Evolutionary conservation across 2,888 invertebrate genomes (phyloP), one percentile per base, ranked within the genome.

Genomic region (Machimus atricapillus): DNA sequence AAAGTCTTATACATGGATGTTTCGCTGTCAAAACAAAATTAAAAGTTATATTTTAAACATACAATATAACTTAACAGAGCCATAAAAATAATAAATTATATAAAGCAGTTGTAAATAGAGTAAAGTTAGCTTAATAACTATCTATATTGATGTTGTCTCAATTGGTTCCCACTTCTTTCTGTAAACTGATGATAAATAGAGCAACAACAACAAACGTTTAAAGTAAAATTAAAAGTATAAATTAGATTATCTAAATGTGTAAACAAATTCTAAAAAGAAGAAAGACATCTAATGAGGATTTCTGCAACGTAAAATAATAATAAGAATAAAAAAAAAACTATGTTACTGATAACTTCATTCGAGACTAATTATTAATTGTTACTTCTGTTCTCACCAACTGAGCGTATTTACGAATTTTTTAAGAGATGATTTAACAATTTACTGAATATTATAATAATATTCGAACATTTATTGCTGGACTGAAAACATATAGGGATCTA

Each of bases 231-330:
- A 34, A 52, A 81, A 58, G 37, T 66, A 23, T 74, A 85, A 85
- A 74, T 74, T 74, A 74, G 85, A 85, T 85, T 74, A 40, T 43
- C 40, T 85, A 73, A 85, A 85, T 85, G 85, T 85, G 74, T 85
- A 66, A 83, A 66, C 58, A 83, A 83, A 83, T 83, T 83, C 74
- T 85, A 85, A 85, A 85, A 46, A 85, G 74, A 85, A 85, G 74
- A 74, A n/a, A 74, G 27, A 43, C 23, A 85, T 43, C 73, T 23
- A 85, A 74, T 27, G 46, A 85, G 74, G 66, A 66, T 66, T 66
- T 56, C 52, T 46, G 34, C 46, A 66, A 66, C 27, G 23, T 34
- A 66, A 40, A 23, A 46, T 16, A 34, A 34, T 40, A 40, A 37
- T 37, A 37, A 37, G 0, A 40, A 40, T 0, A 40, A 43, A 43